Evolutionary conservation across 2,888 invertebrate genomes (phyloP).

Genomic region (Leucophenga maculata): DNA sequence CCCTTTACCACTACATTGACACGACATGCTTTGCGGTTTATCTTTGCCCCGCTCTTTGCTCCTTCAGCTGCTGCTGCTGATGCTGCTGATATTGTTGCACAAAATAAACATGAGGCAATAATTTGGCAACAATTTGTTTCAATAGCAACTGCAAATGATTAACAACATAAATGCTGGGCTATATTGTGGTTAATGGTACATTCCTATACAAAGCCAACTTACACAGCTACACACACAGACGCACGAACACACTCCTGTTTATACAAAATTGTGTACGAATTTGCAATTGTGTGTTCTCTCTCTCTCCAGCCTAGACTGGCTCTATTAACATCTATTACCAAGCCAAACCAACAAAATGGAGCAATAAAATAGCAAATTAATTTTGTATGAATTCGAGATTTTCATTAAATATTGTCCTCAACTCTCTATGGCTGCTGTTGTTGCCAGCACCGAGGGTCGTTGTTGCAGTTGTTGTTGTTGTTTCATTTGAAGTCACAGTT

Average conservation of each 20-base stretch:
- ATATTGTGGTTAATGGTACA: slow-evolving; percentile 61
- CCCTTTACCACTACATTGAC: neutral
- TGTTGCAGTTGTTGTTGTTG: neutral
- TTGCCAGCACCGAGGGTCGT: neutral
- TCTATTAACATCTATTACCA: no score
- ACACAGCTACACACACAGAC: slow-evolving; percentile 24
- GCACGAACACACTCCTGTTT: slow-evolving; percentile 28
- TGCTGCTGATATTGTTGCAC: neutral
- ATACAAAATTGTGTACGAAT: neutral
- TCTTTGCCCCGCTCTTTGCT: slow-evolving; percentile 26
- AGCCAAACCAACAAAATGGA: neutral
- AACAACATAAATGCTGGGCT: slow-evolving; percentile 53
- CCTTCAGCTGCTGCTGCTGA: neutral
- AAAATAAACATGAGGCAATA: slow-evolving; percentile 43
- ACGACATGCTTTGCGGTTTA: neutral
- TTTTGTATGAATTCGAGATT: slow-evolving; percentile 15
- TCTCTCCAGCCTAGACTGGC: no score
- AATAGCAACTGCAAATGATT: slow-evolving; percentile 63
- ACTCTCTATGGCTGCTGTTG: no score
- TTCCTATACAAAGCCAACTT: slow-evolving; percentile 38
- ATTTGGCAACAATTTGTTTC: slow-evolving; percentile 63
- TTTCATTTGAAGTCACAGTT: neutral
- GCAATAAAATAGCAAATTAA: slow-evolving; percentile 23
- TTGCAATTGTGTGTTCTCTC: neutral
- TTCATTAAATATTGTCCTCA: slow-evolving; percentile 11